Conservation (phyloP, 2,888 invertebrate species). For the Cataglyphis cursor region DNA sequence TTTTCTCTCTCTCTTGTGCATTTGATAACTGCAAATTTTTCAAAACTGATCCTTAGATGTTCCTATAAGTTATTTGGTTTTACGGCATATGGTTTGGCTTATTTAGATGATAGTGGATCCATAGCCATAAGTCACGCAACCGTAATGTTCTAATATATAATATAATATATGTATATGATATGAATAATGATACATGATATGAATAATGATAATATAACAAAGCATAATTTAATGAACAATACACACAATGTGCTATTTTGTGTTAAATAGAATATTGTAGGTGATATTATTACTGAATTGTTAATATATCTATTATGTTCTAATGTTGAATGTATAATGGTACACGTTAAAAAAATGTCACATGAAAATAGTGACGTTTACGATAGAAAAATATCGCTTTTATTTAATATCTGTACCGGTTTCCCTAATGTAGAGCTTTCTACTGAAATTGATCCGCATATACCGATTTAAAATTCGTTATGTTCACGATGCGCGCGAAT, state of each 20-base stretch:
- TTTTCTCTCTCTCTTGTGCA: conserved; percentile 42
- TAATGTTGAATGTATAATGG: neutral
- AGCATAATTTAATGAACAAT: conserved; percentile 1
- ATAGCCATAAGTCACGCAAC: conserved; percentile 40
- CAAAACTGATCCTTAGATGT: conserved; percentile 70
- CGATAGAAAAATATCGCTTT: neutral
- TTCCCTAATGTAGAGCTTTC: neutral
- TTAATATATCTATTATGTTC: neutral
- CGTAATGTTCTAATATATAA: conserved; percentile 25
- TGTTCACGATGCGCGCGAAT: conserved; percentile 4
- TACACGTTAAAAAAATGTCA: neutral
- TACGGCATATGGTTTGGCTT: conserved; percentile 35
- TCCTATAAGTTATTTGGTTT: conserved; percentile 67
- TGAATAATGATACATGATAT: conserved; percentile 38
- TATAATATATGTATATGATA: conserved; percentile 13
- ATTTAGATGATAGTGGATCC: conserved; percentile 46
- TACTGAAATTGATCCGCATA: conserved; percentile 15
- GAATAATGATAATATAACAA: conserved; percentile 19
- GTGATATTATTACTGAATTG: neutral
- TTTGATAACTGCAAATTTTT: conserved; percentile 66
- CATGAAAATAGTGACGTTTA: neutral
- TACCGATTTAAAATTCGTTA: conserved; percentile 12
- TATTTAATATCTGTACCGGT: neutral
- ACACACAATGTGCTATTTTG: neutral
- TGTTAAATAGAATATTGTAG: neutral